Percentiles rank a stretch among this genome's conserved stretches.
Conservation (phyloP, 2,888 invertebrate genomes). For the Bugulina stolonifera region DNA sequence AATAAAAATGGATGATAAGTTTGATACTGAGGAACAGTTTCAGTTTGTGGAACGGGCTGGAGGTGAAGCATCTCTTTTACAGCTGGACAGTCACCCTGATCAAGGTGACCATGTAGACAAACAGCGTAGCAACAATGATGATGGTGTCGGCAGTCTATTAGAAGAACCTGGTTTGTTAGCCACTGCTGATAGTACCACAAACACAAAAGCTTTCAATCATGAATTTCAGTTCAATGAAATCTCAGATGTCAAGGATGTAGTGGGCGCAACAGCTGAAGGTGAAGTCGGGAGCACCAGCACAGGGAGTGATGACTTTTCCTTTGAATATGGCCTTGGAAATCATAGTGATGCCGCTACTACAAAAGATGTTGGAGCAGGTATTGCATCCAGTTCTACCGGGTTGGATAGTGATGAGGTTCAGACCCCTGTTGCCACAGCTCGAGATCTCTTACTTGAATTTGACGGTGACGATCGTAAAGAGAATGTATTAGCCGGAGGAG, state of each 20-base stretch:
- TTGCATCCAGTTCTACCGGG: not conserved
- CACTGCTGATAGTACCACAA: not conserved
- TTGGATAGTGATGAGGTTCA: not conserved
- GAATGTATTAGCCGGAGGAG: not conserved
- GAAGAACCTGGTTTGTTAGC: not conserved
- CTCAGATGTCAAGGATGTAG: too few relatives aligned
- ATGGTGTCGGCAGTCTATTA: not conserved
- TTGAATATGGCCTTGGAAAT: too few relatives aligned
- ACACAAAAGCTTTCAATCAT: not conserved
- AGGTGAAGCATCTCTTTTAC: too few relatives aligned
- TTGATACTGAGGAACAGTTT: too few relatives aligned
- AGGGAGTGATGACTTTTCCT: not conserved
- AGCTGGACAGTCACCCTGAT: too few relatives aligned
- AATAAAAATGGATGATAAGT: too few relatives aligned
- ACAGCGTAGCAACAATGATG: too few relatives aligned
- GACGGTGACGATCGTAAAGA: not conserved
- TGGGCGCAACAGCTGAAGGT: not conserved
- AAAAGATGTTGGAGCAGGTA: not conserved
- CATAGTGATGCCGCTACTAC: not conserved
- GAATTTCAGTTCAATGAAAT: not conserved
- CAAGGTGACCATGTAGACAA: too few relatives aligned
- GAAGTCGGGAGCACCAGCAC: not conserved
- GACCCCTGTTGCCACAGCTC: not conserved
- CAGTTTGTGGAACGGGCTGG: too few relatives aligned
- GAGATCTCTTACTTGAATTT: not conserved